A percentile compares a stretch with the other conserved stretches of the same genome.
These are phyloP conservation scores for Mesoligia furuncula DNA, from an alignment of 2,888 invertebrate species.

Conservation along the genomic window DNA sequence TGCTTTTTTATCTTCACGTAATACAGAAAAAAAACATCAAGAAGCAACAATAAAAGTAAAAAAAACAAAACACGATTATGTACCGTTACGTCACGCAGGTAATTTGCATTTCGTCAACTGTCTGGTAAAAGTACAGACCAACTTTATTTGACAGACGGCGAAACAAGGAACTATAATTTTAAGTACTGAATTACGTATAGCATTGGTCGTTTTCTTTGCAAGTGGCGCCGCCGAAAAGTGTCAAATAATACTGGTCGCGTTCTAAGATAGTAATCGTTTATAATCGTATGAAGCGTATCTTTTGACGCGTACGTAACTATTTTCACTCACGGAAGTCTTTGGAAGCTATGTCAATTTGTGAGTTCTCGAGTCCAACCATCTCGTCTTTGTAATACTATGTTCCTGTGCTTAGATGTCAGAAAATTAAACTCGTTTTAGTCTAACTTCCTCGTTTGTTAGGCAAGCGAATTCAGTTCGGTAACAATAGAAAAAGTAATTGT, in stretches of 20 bases:
- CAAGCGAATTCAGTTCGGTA: not conserved
- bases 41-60: not conserved
- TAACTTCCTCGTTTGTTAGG: not conserved
- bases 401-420: not conserved
- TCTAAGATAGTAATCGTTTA: slow-evolving; percentile 39
- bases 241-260: slow-evolving; percentile 8
- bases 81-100: slow-evolving; percentile 28
- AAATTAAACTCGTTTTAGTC: not conserved
- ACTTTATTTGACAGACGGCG: slow-evolving; percentile 14
- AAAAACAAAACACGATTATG: not conserved
- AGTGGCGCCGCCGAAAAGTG: not conserved
- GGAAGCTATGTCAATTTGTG: not conserved
- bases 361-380: not conserved
- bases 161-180: slow-evolving; percentile 1
- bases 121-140: slow-evolving; percentile 10
- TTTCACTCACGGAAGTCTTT: not conserved
- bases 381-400: not conserved
- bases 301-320: slow-evolving; percentile 45
- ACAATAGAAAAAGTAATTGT: not conserved
- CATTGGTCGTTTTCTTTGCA: not conserved
- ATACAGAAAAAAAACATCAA: slow-evolving; percentile 12
- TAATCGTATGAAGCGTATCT: slow-evolving; percentile 44
- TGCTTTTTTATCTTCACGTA: slow-evolving; percentile 9
- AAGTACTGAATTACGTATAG: not conserved
- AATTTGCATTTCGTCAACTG: slow-evolving; percentile 47